Percentiles rank a stretch among this genome's conserved stretches.
phyloP scores from a whole-genome alignment of 2,797 vertebrate species.

The Natrix natrix region DNA sequence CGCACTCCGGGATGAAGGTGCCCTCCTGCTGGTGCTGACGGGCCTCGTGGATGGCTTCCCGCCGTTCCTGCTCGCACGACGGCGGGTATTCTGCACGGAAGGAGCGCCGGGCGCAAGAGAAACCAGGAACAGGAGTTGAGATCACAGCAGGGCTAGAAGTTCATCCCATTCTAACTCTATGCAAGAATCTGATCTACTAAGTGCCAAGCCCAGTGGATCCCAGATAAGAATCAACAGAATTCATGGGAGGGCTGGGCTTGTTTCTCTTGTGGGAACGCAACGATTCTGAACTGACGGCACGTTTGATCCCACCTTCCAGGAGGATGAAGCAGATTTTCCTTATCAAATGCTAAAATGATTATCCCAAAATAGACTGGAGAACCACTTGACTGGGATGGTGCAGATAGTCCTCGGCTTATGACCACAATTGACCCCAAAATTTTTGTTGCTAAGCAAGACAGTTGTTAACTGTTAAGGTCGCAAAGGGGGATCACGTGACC shows the following conservation, averaged over 20 bases:
- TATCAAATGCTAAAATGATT: neutral
- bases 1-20: slow-evolving; percentile 36
- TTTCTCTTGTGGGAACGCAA: neutral
- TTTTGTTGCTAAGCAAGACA: neutral
- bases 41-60: slow-evolving; percentile 19
- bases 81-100: neutral
- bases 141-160: neutral
- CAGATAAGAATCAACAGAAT: neutral
- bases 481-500: too few relatives aligned
- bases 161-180: fast-evolving
- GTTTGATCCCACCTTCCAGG: neutral
- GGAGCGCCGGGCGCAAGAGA: neutral
- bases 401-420: neutral
- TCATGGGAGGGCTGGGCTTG: neutral
- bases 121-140: neutral
- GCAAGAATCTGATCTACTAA: neutral
- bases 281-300: neutral
- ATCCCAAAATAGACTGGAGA: neutral
- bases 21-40: slow-evolving; percentile 39
- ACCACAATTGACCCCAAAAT: neutral
- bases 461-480: neutral
- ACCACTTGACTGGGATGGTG: neutral
- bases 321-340: neutral
- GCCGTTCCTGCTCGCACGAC: slow-evolving; percentile 36
- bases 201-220: neutral